Conservation (phyloP, 2,113 vertebrate genomes). For the Monarcha castaneiventris region DNA sequence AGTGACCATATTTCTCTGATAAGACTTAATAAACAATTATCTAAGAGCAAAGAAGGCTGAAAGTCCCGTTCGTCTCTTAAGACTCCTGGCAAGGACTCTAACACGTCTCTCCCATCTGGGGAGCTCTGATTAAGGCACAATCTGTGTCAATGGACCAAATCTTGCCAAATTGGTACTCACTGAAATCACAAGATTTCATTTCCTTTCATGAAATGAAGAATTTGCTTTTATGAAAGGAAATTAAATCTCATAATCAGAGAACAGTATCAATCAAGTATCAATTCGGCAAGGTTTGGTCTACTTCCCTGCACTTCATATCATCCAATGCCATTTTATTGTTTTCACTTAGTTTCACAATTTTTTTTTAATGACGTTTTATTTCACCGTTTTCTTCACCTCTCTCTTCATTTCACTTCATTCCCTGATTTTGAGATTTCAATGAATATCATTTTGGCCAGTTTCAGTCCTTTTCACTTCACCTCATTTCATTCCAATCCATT, state of each 20-base stretch:
- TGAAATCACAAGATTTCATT: background rate
- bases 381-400: background rate
- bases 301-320: background rate
- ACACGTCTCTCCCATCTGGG: no score
- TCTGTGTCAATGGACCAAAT: background rate
- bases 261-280: background rate
- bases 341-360: background rate
- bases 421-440: background rate
- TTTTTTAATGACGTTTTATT: background rate
- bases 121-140: no score
- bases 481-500: background rate
- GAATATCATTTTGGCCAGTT: background rate
- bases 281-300: rapidly evolving
- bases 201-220: background rate
- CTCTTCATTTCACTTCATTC: rapidly evolving
- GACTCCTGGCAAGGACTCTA: no score
- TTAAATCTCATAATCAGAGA: background rate
- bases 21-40: no score
- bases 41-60: no score
- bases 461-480: background rate
- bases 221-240: background rate
- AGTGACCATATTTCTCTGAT: no score
- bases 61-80: no score
- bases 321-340: background rate
- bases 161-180: background rate